These are phyloP conservation scores for Chauna torquata DNA, from an alignment of 2,113 vertebrate species.

Conservation along the genomic window DNA sequence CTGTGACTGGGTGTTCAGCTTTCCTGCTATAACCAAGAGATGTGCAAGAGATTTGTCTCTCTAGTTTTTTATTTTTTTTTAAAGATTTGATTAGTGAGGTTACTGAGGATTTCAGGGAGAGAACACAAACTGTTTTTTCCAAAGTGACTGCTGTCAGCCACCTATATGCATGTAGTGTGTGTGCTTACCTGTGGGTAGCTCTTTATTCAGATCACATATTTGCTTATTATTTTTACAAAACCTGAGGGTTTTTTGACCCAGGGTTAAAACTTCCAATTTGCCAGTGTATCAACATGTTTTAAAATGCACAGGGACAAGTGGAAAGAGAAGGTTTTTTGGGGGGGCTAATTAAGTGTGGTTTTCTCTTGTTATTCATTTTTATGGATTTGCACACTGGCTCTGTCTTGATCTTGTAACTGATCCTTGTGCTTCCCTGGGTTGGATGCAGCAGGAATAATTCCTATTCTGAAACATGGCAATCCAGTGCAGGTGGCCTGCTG, in stretches of 20 bases:
- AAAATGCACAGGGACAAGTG: neutral
- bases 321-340: neutral
- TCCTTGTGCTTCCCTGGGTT: neutral
- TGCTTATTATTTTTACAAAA: neutral
- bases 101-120: neutral
- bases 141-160: neutral
- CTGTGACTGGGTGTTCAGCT: neutral
- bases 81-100: neutral
- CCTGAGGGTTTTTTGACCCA: neutral
- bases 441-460: neutral
- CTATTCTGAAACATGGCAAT: fast-evolving
- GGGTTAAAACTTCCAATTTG: constrained; percentile 11
- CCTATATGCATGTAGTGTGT: fast-evolving
- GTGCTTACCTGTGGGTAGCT: neutral
- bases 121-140: neutral
- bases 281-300: neutral
- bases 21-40: neutral
- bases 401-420: neutral
- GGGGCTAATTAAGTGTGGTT: neutral
- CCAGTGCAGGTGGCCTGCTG: neutral
- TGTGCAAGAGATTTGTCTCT: neutral
- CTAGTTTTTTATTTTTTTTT: neutral
- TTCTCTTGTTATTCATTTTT: neutral
- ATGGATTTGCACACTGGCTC: neutral
- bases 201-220: neutral